A percentile compares a stretch with the other conserved stretches of the same genome.
These are phyloP conservation scores for Heteropelma amictum DNA, from an alignment of 2,888 invertebrate species.

Conservation along the genomic window DNA sequence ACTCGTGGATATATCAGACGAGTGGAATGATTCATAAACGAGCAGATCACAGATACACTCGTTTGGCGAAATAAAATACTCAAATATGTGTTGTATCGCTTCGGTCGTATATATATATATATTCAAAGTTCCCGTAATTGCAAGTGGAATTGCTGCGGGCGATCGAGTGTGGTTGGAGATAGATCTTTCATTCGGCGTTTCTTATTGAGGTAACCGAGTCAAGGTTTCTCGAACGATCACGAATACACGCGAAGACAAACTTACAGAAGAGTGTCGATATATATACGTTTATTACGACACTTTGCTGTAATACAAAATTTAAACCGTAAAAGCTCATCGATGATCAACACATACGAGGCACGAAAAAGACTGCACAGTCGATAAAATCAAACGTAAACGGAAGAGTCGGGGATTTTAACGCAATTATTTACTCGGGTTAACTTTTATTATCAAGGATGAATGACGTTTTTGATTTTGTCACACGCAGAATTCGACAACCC, in stretches of 20 bases:
- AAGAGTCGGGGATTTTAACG: no score
- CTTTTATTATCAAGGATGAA: no score
- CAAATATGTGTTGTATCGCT: slow-evolving; percentile 9
- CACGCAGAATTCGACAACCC: no score
- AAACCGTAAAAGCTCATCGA: no score
- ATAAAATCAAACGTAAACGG: no score
- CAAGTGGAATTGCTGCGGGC: slow-evolving; percentile 24
- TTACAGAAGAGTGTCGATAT: slow-evolving; percentile 28
- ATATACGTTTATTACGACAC: background rate
- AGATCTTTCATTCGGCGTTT: slow-evolving; percentile 69
- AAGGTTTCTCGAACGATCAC: slow-evolving; percentile 64
- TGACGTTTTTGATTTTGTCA: no score
- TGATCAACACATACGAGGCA: no score
- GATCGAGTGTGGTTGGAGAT: slow-evolving; percentile 60
- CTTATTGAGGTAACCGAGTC: slow-evolving; percentile 76
- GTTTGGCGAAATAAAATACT: background rate
- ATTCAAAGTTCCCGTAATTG: slow-evolving; percentile 35
- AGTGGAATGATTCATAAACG: slow-evolving; percentile 46
- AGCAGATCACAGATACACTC: slow-evolving; percentile 3
- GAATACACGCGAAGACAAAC: background rate
- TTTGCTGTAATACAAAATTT: no score
- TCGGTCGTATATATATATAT: background rate
- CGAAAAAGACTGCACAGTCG: no score
- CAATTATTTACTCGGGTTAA: no score
- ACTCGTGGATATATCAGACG: slow-evolving; percentile 5